A percentile compares a stretch with the other conserved stretches of the same genome.
These are phyloP conservation scores for Calidris pugnax DNA, from an alignment of 2,113 vertebrate genomes.

Conservation along the genomic window DNA sequence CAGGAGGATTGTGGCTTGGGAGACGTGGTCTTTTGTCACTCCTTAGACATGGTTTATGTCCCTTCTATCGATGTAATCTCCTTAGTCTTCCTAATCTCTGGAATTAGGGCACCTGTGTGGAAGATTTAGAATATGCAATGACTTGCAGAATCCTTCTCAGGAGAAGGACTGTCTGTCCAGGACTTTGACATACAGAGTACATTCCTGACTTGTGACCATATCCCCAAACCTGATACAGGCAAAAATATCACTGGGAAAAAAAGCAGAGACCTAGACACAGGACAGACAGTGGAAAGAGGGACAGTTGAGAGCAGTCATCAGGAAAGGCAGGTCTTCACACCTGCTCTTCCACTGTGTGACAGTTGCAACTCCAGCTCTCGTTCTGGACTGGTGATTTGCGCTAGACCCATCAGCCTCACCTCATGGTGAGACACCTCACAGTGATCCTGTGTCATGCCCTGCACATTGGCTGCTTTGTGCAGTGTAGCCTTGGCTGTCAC, in stretches of 20 bases:
- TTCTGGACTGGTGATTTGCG: background rate
- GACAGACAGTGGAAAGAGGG: background rate
- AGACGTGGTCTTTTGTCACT: background rate
- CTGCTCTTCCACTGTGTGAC: rapidly evolving
- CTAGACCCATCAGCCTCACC: background rate
- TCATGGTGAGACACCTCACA: background rate
- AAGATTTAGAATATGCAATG: background rate
- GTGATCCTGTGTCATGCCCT: background rate
- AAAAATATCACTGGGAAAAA: background rate
- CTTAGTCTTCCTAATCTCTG: background rate
- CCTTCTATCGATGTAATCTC: background rate
- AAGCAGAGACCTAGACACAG: background rate
- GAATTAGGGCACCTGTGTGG: background rate
- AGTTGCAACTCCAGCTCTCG: background rate
- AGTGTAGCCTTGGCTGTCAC: background rate
- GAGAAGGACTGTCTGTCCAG: background rate
- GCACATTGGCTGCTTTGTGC: background rate
- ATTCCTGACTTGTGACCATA: background rate
- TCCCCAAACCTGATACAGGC: background rate
- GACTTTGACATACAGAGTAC: background rate
- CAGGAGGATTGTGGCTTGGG: background rate
- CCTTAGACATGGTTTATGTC: background rate
- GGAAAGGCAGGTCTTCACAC: background rate
- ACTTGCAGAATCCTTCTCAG: background rate
- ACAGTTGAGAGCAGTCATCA: background rate